Evolutionary conservation across 2,888 invertebrate genomes (phyloP), one percentile per base, ranked within the genome.

Genomic region (Chorisops tibialis): DNA sequence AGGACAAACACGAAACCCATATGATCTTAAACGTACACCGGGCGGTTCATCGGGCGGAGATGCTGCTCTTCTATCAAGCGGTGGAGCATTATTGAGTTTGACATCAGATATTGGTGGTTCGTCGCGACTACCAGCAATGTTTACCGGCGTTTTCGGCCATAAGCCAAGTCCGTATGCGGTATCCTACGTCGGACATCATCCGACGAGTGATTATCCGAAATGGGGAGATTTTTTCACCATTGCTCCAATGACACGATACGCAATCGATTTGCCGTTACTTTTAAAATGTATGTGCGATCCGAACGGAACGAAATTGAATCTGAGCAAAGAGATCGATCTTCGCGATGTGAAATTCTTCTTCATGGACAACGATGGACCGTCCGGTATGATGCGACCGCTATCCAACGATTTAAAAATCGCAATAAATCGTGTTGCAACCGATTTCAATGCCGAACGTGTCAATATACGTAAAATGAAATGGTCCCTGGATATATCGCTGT

Each of bases 31-130:
- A 65, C 83, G 89, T 67, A 93, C 86, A 0, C 84, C 88, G 4
- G 96, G 96, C 0, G 96, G 96, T 5, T 95, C 95, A 14, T 93
- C 94, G 30, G 96, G 96, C 64, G 91, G 91, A 59, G 92, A 89
- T 84, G 86, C 86, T 0, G 87, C 88, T 30, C 79, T 93, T 45
- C 80, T 94, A 66, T 86, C 89, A 0, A 82, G 91, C 30, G 93
- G 86, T 18, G 93, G 89, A 7, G 91, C 93, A 0, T 75, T 93
- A 4, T 80, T 93, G 30, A 91, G 94, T 7, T 80, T 95, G 12
- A 92, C 90, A 1, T 93, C 93, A 1, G 96, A 96, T 73, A 88
- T 96, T 56, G 93, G 90, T 0, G 96, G 96, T 0, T 94, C 93
- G 3, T 86, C 93, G 12, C 82, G 96, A 51, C 82, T 96, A 70